A percentile compares a stretch with the other conserved stretches of the same genome.
Conservation (phyloP, 2,797 vertebrate species). For the Arnoldichthys spilopterus region DNA sequence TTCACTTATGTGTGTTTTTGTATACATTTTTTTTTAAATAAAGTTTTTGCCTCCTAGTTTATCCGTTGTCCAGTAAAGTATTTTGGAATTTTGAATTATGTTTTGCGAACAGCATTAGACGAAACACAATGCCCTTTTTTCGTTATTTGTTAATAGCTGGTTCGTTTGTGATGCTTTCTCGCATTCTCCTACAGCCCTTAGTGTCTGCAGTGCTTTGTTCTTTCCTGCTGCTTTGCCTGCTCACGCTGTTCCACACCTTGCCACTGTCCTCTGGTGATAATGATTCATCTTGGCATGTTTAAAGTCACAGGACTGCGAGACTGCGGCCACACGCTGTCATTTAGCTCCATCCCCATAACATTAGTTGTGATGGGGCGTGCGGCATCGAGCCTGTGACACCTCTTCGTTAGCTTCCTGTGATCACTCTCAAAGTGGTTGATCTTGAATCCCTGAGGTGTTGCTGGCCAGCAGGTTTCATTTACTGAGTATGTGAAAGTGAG, state of each 20-base stretch:
- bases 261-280: conserved; percentile 12
- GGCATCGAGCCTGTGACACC: neutral
- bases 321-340: conserved; percentile 8
- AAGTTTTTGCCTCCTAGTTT: too few species aligned
- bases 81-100: too few species aligned
- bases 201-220: neutral
- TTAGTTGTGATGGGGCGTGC: neutral
- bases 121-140: too few species aligned
- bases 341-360: neutral
- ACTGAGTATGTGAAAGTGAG: conserved; percentile 76
- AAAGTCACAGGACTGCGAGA: conserved; percentile 7
- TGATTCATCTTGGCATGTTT: conserved; percentile 16
- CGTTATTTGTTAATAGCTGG: neutral
- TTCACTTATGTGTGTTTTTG: too few species aligned
- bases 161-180: neutral
- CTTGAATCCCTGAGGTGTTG: conserved; percentile 45
- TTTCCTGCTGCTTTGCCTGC: neutral
- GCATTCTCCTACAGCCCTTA: neutral
- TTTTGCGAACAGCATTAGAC: too few species aligned
- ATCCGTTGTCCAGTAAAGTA: too few species aligned
- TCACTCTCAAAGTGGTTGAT: conserved; percentile 21
- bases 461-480: conserved; percentile 72
- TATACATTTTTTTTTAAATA: too few species aligned
- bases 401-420: conserved; percentile 15
- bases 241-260: conserved; percentile 10